Percentiles rank a stretch among this genome's conserved stretches.
Evolutionary conservation across 2,113 vertebrate species (phyloP).

Genomic region (Rynchops niger): DNA sequence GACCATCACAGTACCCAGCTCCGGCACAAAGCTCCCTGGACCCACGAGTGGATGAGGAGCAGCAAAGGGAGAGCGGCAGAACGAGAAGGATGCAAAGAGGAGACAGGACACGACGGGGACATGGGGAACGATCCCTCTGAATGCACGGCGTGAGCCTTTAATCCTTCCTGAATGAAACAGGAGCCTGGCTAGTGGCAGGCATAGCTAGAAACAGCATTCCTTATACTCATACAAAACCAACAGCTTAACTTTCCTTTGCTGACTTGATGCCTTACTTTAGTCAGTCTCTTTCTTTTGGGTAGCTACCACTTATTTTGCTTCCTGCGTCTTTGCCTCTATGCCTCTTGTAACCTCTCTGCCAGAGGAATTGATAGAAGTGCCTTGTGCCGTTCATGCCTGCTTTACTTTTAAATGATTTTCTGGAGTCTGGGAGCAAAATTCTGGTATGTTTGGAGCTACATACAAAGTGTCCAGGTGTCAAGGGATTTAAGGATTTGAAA

Average conservation of each 20-base stretch:
- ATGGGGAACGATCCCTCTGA: neutral
- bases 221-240: neutral
- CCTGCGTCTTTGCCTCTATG: neutral
- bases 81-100: neutral
- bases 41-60: neutral
- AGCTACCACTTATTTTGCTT: neutral
- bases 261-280: neutral
- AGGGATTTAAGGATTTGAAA: conserved; percentile 24
- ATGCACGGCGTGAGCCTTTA: neutral
- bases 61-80: neutral
- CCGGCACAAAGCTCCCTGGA: neutral
- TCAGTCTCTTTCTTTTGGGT: neutral
- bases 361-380: neutral
- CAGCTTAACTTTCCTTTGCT: neutral
- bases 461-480: neutral
- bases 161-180: neutral
- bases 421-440: neutral
- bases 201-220: neutral
- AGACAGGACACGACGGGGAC: neutral
- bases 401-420: neutral
- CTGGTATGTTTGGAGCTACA: neutral
- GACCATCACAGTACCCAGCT: neutral
- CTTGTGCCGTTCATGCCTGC: neutral
- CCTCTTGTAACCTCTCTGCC: neutral
- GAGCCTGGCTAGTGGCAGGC: neutral